Conservation (phyloP, 2,113 vertebrate species). For the Psilopogon haemacephalus region DNA sequence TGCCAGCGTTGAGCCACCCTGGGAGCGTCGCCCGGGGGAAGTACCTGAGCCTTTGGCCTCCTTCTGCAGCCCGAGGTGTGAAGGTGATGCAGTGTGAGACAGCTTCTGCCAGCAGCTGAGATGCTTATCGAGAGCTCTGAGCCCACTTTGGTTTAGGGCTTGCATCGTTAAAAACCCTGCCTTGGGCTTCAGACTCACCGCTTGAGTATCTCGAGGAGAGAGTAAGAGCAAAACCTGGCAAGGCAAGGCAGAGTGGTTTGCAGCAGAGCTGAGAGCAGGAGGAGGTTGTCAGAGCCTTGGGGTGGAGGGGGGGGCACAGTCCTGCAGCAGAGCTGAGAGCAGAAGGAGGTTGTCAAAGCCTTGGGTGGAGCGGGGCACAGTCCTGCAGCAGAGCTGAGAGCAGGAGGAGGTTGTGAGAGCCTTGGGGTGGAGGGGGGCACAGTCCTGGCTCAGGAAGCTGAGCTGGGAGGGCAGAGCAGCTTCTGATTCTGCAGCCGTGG, state of each 20-base stretch:
- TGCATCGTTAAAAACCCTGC: not conserved
- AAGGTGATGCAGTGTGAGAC: not conserved
- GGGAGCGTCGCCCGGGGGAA: not conserved
- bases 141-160: not conserved
- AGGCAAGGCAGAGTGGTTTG: not conserved
- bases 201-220: not conserved
- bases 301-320: fast-evolving
- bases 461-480: too few relatives aligned
- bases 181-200: not conserved
- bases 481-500: not conserved
- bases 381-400: conserved; percentile 15
- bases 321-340: conserved; percentile 13
- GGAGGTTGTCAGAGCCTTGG: not conserved
- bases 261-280: conserved; percentile 2
- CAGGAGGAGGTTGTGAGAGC: not conserved
- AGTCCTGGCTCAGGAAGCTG: too few relatives aligned
- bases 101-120: not conserved
- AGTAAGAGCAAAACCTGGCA: not conserved
- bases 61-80: not conserved
- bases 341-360: not conserved
- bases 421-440: fast-evolving
- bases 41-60: not conserved
- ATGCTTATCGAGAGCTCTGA: not conserved
- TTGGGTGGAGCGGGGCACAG: fast-evolving
- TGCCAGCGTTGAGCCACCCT: not conserved